Evolutionary conservation across 2,113 vertebrate species (phyloP).

Genomic region (Brachirus orientalis): DNA sequence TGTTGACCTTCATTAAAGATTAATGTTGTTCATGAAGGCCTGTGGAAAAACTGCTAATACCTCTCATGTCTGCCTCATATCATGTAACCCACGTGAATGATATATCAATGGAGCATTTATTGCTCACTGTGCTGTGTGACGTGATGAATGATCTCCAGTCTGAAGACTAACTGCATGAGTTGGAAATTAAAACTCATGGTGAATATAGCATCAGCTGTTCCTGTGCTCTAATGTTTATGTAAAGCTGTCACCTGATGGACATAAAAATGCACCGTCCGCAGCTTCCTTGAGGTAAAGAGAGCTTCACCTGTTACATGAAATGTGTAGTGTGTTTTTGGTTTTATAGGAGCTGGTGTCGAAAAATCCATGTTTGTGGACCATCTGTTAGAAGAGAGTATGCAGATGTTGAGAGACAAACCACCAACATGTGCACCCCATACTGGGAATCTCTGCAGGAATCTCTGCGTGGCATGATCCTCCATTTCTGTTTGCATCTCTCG

Average conservation of each 20-base stretch:
- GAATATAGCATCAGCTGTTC: neutral
- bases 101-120: slow-evolving; percentile 26
- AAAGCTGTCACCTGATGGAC: slow-evolving; percentile 1
- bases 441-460: neutral
- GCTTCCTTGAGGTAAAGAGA: neutral
- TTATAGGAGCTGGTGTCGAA: neutral
- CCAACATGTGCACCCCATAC: no score
- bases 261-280: slow-evolving; percentile 4
- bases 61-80: slow-evolving; percentile 50
- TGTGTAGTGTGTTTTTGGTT: neutral
- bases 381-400: neutral
- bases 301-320: slow-evolving; percentile 13
- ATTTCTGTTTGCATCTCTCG: no score
- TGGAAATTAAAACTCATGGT: no score
- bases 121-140: slow-evolving; percentile 2
- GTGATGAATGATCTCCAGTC: slow-evolving; percentile 8
- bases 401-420: no score
- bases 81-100: slow-evolving; percentile 51
- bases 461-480: no score
- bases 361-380: neutral
- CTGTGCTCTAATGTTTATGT: neutral
- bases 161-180: slow-evolving; percentile 3
- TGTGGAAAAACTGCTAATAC: slow-evolving; percentile 25
- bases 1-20: slow-evolving; percentile 59
- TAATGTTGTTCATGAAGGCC: slow-evolving; percentile 29